Evolutionary conservation across 2,797 vertebrate genomes (phyloP).

Genomic region (Alfaro cultratus): DNA sequence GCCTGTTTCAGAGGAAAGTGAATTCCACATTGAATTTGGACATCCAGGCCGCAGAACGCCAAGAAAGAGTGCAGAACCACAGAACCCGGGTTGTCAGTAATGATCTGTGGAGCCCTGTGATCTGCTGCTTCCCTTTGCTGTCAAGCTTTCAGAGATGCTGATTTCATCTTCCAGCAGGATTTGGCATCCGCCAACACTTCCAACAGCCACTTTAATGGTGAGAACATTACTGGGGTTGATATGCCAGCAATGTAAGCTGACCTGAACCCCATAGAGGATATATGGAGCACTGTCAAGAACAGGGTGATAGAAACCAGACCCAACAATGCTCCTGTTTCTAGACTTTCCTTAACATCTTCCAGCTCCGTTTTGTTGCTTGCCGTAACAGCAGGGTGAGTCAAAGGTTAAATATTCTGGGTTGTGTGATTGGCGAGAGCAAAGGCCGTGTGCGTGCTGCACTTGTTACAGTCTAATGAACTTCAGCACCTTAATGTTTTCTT

Average conservation of each 20-base stretch:
- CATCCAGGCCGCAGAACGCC: neutral
- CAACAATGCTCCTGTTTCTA: neutral
- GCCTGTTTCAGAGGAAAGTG: neutral
- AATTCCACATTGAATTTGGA: neutral
- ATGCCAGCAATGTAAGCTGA: neutral
- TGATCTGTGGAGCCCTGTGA: neutral
- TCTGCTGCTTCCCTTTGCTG: neutral
- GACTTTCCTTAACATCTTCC: too few relatives aligned
- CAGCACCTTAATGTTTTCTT: too few relatives aligned
- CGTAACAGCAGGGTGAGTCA: too few relatives aligned
- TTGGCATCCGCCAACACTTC: neutral
- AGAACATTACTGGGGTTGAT: neutral
- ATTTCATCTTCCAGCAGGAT: constrained; percentile 1
- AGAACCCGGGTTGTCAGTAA: neutral
- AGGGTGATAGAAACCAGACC: neutral
- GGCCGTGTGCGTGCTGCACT: too few relatives aligned
- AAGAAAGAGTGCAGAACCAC: neutral
- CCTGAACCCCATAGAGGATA: neutral
- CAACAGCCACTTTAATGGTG: neutral
- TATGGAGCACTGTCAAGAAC: neutral
- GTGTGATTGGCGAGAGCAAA: too few relatives aligned
- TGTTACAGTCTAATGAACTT: too few relatives aligned
- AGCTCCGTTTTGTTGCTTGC: too few relatives aligned
- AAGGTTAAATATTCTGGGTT: too few relatives aligned
- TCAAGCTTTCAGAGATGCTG: neutral